Evolutionary conservation across 2,888 invertebrate species (phyloP).

Genomic region (Isotomurus palustris): DNA sequence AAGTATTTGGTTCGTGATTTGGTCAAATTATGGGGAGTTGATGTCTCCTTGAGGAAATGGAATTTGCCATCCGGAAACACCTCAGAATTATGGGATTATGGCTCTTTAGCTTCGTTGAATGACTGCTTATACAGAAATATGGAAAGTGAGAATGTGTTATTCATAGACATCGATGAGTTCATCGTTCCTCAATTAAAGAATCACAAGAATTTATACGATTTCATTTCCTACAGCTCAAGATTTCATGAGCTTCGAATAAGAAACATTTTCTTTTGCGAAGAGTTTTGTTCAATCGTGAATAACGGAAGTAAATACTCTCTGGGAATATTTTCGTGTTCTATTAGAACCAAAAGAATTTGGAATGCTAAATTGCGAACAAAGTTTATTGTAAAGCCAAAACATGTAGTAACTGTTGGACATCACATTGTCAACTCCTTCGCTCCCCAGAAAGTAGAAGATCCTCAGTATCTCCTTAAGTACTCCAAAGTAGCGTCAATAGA

Average conservation of each 20-base stretch:
- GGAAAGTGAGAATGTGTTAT: conserved; percentile 73
- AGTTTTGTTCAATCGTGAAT: conserved; percentile 31
- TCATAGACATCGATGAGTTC: conserved; percentile 84
- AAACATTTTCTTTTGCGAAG: conserved; percentile 43
- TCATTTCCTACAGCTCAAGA: neutral
- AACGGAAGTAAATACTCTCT: neutral
- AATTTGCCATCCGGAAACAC: conserved; percentile 44
- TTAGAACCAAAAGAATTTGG: conserved; percentile 42
- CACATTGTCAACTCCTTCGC: conserved; percentile 63
- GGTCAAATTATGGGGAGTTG: neutral
- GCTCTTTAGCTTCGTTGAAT: conserved; percentile 72
- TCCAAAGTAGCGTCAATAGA: conserved; percentile 77
- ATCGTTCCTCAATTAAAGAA: conserved; percentile 55
- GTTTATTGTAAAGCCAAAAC: conserved; percentile 76
- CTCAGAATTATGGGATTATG: conserved; percentile 45
- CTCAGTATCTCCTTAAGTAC: conserved; percentile 45
- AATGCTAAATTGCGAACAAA: conserved; percentile 60
- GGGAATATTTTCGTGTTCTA: conserved; percentile 26
- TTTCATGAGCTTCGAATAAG: conserved; percentile 31
- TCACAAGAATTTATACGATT: neutral
- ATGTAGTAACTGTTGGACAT: conserved; percentile 83
- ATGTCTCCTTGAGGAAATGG: conserved; percentile 23
- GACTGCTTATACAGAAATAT: conserved; percentile 88
- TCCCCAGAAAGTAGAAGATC: conserved; percentile 10
- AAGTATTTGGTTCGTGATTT: conserved; percentile 23